Base-by-base conservation (phyloP, 2,113 vertebrate genomes). In the Podocnemis expansa region DNA sequence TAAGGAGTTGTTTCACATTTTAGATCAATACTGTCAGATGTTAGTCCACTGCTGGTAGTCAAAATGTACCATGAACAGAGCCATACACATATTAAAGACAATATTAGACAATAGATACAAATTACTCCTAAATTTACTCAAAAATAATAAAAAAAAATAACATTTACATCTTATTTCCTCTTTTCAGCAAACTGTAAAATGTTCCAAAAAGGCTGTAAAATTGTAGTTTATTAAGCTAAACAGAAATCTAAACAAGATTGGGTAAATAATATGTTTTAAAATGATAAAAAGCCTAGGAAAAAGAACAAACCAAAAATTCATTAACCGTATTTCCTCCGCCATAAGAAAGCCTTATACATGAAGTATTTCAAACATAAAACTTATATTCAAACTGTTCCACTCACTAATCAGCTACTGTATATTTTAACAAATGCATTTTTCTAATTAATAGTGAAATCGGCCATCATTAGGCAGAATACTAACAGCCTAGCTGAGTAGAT, bases 371-470 rank as follows among this genome's bases (percentile, higher is more conserved):
- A 27, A 89, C 10, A 78, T 47, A 87, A 81, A 92, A 5, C 0
- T 82, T 87, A 41, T 8, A 76, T 80, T 89, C 76, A 86, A 91
- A 87, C 84, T 55, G 73, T 88, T 60, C 63, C 24, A 60, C 52
- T 93, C 80, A 92, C 85, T 88, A 89, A 93, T 89, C 81, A 97
- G 93, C 41, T 41, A 16, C 6, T 12, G 47, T 58, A 45, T 6
- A 58, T 91, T 93, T 94, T 43, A 94, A 45, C 91, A 97, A 96
- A 94, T 2, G 2, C 14, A 90, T 85, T 84, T 97, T 97, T 79
- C 47, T 93, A 95, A 91, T 93, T 97, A 94, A 95, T 98, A 95
- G 73, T 97, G 89, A 97, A 98, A 97, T 75, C 45, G 58, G 83
- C 70, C 87, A 80, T 94, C 94, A 92, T 94, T 94, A 95, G 60